These are phyloP conservation scores for Zalophus californianus DNA, from an alignment of 2,797 vertebrate genomes.

Conservation along the genomic window DNA sequence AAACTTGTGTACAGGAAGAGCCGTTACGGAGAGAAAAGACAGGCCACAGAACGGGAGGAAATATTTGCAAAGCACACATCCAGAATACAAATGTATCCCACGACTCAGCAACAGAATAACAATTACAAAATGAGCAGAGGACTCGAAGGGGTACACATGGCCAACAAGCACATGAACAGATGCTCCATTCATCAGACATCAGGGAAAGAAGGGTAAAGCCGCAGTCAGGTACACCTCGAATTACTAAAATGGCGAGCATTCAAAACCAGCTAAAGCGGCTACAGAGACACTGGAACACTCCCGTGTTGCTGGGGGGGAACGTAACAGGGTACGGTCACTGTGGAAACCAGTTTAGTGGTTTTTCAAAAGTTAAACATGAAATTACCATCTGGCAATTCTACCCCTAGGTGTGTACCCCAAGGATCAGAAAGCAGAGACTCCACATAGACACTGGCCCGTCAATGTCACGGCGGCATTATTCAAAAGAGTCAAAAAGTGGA, in stretches of 20 bases:
- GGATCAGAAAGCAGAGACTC: background rate
- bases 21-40: background rate
- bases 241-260: background rate
- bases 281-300: background rate
- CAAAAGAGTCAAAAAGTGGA: background rate
- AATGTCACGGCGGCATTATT: rapidly evolving
- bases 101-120: background rate
- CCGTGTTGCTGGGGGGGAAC: rapidly evolving
- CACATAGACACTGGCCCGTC: background rate
- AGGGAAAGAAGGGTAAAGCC: background rate
- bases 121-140: background rate
- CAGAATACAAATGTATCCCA: background rate
- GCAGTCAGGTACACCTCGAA: background rate
- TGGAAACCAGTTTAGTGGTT: background rate
- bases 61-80: background rate
- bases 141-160: background rate
- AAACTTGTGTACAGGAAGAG: background rate
- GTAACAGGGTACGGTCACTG: background rate
- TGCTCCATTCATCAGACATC: background rate
- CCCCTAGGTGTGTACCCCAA: background rate
- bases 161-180: background rate
- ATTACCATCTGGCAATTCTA: background rate
- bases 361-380: background rate
- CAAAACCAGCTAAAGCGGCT: background rate
- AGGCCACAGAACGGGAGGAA: background rate